phyloP scores from a whole-genome alignment of 2,113 vertebrate genomes.

The Sminthopsis crassicaudata region DNA sequence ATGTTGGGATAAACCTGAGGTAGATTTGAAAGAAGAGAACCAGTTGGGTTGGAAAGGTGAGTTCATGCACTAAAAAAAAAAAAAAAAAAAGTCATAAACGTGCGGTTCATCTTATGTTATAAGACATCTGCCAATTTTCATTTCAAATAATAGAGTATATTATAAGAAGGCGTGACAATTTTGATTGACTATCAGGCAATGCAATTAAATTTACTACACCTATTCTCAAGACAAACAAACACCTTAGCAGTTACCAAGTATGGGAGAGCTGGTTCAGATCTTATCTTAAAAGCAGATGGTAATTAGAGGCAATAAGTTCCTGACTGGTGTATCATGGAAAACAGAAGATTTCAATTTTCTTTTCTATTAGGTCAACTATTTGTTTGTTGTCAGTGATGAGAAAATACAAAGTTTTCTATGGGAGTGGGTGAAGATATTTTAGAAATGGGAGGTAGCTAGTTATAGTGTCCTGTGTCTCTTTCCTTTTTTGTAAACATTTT shows the following conservation, averaged over 20 bases:
- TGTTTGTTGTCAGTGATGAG: constrained; percentile 23
- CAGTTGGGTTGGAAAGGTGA: constrained; percentile 60
- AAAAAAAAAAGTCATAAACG: constrained; percentile 58
- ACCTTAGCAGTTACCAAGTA: constrained; percentile 34
- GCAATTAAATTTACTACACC: constrained; percentile 65
- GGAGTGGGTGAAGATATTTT: constrained; percentile 4
- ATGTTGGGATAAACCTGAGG: constrained; percentile 14
- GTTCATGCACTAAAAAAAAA: constrained; percentile 54
- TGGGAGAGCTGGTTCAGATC: constrained; percentile 43
- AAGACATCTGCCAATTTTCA: constrained; percentile 37
- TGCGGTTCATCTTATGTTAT: constrained; percentile 54
- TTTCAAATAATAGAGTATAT: constrained; percentile 28
- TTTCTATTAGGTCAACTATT: constrained; percentile 10
- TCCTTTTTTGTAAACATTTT: background rate
- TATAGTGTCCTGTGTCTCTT: background rate
- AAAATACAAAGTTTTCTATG: background rate
- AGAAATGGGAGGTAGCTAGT: background rate
- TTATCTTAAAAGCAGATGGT: constrained; percentile 59
- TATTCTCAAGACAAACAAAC: constrained; percentile 65
- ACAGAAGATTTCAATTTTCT: constrained; percentile 18
- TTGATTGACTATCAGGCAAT: constrained; percentile 59
- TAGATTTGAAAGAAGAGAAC: constrained; percentile 20
- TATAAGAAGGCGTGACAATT: constrained; percentile 53
- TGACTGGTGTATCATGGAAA: constrained; percentile 66
- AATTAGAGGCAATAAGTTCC: constrained; percentile 59